Conservation (phyloP, 2,888 invertebrate genomes). For the Carabus problematicus region DNA sequence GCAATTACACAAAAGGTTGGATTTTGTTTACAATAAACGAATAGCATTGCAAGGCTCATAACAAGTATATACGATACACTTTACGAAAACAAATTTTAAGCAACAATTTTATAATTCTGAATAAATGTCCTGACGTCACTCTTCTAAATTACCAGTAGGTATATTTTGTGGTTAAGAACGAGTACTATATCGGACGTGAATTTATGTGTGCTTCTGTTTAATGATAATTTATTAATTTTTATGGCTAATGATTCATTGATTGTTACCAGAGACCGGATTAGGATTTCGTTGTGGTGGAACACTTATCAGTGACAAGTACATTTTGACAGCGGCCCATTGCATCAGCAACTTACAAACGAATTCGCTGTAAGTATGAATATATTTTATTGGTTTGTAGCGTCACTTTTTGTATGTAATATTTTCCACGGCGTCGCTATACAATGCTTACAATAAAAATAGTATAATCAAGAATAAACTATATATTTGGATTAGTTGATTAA, state of each 20-base stretch:
- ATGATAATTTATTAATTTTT: background rate
- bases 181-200: too few species aligned
- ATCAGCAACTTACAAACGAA: slow-evolving; percentile 52
- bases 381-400: background rate
- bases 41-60: too few species aligned
- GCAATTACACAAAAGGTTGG: too few species aligned
- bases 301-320: slow-evolving; percentile 63
- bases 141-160: too few species aligned
- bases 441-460: too few species aligned
- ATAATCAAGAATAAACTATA: too few species aligned
- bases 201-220: background rate
- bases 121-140: too few species aligned
- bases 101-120: background rate
- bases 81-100: background rate
- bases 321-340: slow-evolving; percentile 69
- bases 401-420: background rate
- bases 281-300: slow-evolving; percentile 61
- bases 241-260: background rate
- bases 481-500: too few species aligned
- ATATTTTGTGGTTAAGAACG: too few species aligned
- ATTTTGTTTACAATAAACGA: too few species aligned
- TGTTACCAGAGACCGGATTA: slow-evolving; percentile 49
- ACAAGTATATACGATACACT: too few species aligned
- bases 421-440: too few species aligned
- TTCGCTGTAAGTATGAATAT: slow-evolving; percentile 53